These are phyloP conservation scores for Bergia sp. DNA, from an alignment of 92 coral and sea anemone genomes.

Conservation along the genomic window DNA sequence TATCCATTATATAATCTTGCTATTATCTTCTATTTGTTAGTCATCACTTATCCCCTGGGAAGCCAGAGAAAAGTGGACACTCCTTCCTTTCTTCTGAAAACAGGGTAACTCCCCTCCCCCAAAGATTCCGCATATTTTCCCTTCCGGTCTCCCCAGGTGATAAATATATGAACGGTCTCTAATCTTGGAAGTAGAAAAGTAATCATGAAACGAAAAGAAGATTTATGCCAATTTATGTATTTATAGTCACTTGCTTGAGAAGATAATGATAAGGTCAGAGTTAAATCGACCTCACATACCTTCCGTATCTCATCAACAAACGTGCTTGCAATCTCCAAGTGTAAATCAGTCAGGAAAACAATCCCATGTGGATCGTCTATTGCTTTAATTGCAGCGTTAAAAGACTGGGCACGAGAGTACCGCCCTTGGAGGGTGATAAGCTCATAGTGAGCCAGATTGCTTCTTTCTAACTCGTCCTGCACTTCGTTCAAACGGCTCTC, in stretches of 20 bases:
- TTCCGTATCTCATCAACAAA: slow-evolving; percentile 58
- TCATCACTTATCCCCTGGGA: too few relatives aligned
- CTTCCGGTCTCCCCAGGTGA: too few relatives aligned
- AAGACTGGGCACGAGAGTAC: slow-evolving; percentile 54
- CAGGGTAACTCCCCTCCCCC: neutral
- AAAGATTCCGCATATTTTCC: too few relatives aligned
- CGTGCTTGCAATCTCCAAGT: slow-evolving; percentile 49
- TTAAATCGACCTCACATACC: slow-evolving; percentile 16
- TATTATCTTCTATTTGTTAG: too few relatives aligned
- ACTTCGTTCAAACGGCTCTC: neutral
- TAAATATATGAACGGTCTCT: too few relatives aligned
- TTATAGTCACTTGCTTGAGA: too few relatives aligned
- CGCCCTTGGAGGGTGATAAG: slow-evolving; percentile 6
- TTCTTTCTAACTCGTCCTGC: slow-evolving; percentile 7
- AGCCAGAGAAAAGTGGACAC: neutral
- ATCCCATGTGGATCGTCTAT: slow-evolving; percentile 57
- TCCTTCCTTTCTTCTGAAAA: neutral
- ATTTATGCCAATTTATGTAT: too few relatives aligned
- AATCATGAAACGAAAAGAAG: too few relatives aligned
- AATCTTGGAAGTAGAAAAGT: too few relatives aligned
- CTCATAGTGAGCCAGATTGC: neutral
- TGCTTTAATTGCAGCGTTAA: slow-evolving; percentile 54
- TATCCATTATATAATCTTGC: too few relatives aligned
- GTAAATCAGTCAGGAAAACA: slow-evolving; percentile 53
- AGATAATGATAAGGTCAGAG: too few relatives aligned